Conservation (phyloP, 2,797 vertebrate genomes). For the Gymnoscopelus braueri region DNA sequence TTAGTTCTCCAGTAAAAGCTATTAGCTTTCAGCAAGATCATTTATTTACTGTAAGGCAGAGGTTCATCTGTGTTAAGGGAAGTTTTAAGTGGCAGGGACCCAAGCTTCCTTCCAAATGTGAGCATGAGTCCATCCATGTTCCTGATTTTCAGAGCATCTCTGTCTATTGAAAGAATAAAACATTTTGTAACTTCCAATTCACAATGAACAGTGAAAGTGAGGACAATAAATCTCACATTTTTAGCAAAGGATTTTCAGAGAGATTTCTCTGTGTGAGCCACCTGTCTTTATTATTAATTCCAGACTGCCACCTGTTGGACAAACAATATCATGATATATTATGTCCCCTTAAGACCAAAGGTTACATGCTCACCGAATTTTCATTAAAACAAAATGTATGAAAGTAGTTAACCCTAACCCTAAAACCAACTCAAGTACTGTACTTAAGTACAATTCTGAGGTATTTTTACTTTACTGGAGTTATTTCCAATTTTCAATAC, state of each 20-base stretch:
- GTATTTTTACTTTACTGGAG: no score
- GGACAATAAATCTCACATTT: not conserved
- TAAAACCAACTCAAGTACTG: no score
- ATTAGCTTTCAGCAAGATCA: no score
- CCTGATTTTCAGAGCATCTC: not conserved
- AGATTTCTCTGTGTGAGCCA: not conserved
- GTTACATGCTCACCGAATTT: not conserved
- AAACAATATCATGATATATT: slow-evolving; percentile 39
- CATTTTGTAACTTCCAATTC: not conserved
- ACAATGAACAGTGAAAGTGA: not conserved
- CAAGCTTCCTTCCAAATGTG: no score
- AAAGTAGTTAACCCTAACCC: no score
- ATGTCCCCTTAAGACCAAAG: not conserved
- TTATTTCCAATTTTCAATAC: no score
- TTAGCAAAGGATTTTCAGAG: slow-evolving; percentile 9
- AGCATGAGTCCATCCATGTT: not conserved
- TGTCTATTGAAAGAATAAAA: not conserved
- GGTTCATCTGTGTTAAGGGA: no score
- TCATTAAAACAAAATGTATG: no score
- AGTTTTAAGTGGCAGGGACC: no score
- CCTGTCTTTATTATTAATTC: slow-evolving; percentile 60
- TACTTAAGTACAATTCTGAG: no score
- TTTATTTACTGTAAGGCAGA: no score
- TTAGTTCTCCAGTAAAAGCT: no score
- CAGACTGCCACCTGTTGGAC: slow-evolving; percentile 85